Conservation (phyloP, 2,797 vertebrate genomes). For the Tapera naevia region DNA sequence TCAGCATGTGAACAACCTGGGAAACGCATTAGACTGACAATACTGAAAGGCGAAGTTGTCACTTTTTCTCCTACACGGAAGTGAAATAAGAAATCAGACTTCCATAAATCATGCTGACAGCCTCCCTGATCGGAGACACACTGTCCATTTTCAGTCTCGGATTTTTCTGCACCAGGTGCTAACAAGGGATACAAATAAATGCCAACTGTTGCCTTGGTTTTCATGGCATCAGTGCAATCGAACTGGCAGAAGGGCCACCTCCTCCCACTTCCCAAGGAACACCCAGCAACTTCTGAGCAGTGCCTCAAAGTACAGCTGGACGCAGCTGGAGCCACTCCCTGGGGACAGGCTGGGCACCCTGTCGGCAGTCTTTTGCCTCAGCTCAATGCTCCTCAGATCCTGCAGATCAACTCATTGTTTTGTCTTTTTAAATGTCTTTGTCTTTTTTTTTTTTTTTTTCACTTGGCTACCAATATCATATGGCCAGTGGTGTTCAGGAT, state of each 20-base stretch:
- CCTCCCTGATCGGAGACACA: neutral
- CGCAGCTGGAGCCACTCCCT: neutral
- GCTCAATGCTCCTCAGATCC: neutral
- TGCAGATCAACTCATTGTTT: neutral
- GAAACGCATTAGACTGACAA: neutral
- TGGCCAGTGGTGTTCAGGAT: fast-evolving
- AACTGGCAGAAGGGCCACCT: neutral
- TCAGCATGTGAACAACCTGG: neutral
- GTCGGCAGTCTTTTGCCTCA: neutral
- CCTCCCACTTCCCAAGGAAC: neutral
- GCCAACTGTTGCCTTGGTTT: neutral
- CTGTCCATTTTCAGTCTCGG: neutral
- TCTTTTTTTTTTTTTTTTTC: neutral
- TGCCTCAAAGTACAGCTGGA: neutral
- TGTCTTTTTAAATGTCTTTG: neutral
- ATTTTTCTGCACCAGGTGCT: fast-evolving
- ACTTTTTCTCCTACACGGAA: constrained; percentile 5
- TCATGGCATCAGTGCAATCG: neutral
- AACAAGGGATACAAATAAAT: neutral
- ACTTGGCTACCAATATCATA: fast-evolving
- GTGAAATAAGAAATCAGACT: constrained; percentile 42
- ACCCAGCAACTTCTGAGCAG: neutral
- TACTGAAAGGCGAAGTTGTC: neutral
- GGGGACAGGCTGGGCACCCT: neutral
- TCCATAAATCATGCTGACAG: neutral